phyloP scores from a whole-genome alignment of 2,113 vertebrate genomes.

The Trogon surrucura region DNA sequence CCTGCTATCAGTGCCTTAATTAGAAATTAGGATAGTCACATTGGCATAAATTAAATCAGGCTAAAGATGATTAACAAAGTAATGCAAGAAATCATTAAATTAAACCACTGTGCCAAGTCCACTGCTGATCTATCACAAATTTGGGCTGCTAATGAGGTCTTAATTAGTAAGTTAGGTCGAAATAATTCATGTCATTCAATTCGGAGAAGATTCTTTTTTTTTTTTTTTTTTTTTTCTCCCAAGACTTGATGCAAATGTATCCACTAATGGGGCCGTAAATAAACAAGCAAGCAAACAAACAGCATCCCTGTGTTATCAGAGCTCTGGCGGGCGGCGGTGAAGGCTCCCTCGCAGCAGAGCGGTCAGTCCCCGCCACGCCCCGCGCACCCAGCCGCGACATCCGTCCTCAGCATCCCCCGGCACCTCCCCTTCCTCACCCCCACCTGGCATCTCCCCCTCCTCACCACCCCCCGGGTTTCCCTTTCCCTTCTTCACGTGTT shows the following conservation, averaged over 20 bases:
- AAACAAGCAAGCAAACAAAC: neutral
- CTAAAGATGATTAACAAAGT: constrained; percentile 86
- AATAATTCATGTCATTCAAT: constrained; percentile 77
- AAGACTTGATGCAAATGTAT: neutral
- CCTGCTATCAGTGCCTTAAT: constrained; percentile 76
- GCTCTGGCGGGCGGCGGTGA: neutral
- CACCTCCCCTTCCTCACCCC: neutral
- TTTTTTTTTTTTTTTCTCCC: neutral
- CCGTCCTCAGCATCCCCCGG: neutral
- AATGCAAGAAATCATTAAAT: constrained; percentile 86
- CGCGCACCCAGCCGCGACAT: rapidly evolving
- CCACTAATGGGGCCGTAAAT: neutral
- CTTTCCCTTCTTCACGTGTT: neutral
- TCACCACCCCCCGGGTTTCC: neutral
- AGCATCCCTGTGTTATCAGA: neutral
- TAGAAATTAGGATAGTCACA: constrained; percentile 82
- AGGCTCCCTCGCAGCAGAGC: neutral
- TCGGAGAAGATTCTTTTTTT: constrained; percentile 42
- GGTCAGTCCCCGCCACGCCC: rapidly evolving
- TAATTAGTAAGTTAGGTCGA: constrained; percentile 79
- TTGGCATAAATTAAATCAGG: constrained; percentile 83
- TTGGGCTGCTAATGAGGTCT: constrained; percentile 83
- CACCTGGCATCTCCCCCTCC: too few relatives aligned
- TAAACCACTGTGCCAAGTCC: constrained; percentile 80
- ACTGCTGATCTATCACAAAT: constrained; percentile 82